phyloP scores from a whole-genome alignment of 1,140 invertebrate species.

The Drosophila pectinifera region DNA sequence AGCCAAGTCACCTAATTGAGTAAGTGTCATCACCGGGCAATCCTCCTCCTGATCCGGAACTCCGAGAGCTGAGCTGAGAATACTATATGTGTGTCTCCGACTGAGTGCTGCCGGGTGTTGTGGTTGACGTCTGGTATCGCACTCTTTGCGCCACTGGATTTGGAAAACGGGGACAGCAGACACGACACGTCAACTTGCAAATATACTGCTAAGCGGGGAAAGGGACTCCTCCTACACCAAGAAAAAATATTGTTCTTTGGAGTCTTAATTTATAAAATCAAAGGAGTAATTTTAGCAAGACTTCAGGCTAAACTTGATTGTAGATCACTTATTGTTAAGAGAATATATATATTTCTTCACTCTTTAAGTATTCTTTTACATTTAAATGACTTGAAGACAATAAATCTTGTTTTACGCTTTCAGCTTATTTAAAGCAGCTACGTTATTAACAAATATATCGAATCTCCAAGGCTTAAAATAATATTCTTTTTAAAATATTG shows the following conservation, averaged over 20 bases:
- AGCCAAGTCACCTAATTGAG: conserved; percentile 74
- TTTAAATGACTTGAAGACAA: no score
- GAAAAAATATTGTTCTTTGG: background rate
- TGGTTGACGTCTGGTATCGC: conserved; percentile 47
- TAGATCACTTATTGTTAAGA: background rate
- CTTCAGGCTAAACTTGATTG: background rate
- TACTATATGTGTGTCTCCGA: conserved; percentile 12
- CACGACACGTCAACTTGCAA: conserved; percentile 75
- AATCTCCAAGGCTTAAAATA: no score
- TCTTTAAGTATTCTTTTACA: no score
- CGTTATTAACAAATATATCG: no score
- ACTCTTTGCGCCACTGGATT: conserved; percentile 42
- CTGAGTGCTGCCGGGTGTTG: conserved; percentile 38
- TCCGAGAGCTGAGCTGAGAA: conserved; percentile 25
- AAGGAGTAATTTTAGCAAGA: accelerated
- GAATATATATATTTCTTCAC: no score
- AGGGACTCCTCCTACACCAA: conserved; percentile 2
- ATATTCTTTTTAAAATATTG: no score
- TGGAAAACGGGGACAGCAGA: conserved; percentile 60
- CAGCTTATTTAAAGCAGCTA: no score
- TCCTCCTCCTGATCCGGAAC: conserved; percentile 29
- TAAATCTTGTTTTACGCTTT: no score
- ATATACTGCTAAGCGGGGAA: conserved; percentile 53
- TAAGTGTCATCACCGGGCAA: conserved; percentile 70
- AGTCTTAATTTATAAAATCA: background rate